phyloP scores from a whole-genome alignment of 2,113 vertebrate species.

The Tenebrosternarchus preto region DNA sequence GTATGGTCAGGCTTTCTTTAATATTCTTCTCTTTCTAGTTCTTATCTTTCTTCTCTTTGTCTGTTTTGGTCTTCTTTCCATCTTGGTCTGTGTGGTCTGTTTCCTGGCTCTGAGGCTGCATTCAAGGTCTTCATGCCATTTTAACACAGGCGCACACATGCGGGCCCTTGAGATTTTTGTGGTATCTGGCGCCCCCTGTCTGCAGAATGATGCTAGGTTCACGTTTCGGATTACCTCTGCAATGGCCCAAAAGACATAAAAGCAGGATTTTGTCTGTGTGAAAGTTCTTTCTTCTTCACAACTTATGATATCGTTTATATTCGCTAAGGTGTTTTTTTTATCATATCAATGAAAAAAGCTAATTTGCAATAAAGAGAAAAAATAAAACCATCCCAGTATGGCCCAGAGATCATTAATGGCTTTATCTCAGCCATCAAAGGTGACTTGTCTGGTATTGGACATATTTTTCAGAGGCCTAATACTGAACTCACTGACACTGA shows the following conservation, averaged over 20 bases:
- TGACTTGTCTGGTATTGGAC: not conserved
- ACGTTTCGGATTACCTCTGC: conserved; percentile 48
- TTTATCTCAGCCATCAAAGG: not conserved
- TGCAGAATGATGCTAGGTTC: conserved; percentile 25
- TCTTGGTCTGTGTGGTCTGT: no score
- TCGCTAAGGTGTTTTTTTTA: no score
- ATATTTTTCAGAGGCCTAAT: no score
- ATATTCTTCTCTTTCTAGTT: no score
- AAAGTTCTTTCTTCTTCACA: not conserved
- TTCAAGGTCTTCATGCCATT: conserved; percentile 49
- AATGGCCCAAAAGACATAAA: conserved; percentile 50
- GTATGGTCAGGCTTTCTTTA: conserved; percentile 1
- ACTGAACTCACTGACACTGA: not conserved
- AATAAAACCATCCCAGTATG: not conserved
- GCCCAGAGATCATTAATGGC: not conserved
- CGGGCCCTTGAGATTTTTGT: not conserved
- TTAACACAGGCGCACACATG: conserved; percentile 25
- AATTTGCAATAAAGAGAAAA: no score
- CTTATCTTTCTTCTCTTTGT: no score
- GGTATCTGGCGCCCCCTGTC: conserved; percentile 57
- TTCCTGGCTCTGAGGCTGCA: conserved; percentile 50
- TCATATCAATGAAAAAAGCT: no score
- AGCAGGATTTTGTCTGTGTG: not conserved
- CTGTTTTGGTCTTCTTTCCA: no score
- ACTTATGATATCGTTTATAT: no score